Evolutionary conservation across 2,113 vertebrate genomes (phyloP).

Genomic region (Nestor notabilis): DNA sequence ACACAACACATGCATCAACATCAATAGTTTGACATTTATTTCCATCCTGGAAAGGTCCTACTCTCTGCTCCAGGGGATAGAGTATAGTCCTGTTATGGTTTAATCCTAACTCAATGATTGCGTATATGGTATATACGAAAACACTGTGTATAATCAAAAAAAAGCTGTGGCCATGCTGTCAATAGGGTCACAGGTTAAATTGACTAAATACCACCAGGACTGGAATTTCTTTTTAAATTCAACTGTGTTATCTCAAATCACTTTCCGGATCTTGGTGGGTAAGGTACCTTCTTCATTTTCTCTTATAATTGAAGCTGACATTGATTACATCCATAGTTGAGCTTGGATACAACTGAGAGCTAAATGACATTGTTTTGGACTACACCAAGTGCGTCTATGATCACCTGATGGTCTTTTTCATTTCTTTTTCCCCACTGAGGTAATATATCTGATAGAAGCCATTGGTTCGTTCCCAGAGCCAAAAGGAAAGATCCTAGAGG

Average conservation of each 20-base stretch:
- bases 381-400: background rate
- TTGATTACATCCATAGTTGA: background rate
- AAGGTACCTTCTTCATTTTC: background rate
- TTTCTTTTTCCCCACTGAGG: background rate
- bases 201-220: background rate
- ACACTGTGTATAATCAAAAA: background rate
- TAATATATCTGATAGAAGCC: background rate
- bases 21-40: background rate
- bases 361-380: background rate
- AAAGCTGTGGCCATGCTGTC: background rate
- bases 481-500: too few relatives aligned
- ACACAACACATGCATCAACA: background rate
- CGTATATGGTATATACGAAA: background rate
- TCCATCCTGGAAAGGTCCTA: background rate
- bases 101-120: background rate
- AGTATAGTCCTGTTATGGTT: background rate
- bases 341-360: background rate
- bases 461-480: background rate
- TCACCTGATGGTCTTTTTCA: background rate
- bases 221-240: background rate
- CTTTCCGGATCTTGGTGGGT: background rate
- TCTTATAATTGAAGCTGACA: background rate
- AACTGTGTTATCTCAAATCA: background rate
- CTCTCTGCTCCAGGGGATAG: background rate
- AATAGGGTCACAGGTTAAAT: background rate